These are phyloP conservation scores for Myotis planiceps DNA, from an alignment of 2,797 vertebrate genomes.

Conservation along the genomic window DNA sequence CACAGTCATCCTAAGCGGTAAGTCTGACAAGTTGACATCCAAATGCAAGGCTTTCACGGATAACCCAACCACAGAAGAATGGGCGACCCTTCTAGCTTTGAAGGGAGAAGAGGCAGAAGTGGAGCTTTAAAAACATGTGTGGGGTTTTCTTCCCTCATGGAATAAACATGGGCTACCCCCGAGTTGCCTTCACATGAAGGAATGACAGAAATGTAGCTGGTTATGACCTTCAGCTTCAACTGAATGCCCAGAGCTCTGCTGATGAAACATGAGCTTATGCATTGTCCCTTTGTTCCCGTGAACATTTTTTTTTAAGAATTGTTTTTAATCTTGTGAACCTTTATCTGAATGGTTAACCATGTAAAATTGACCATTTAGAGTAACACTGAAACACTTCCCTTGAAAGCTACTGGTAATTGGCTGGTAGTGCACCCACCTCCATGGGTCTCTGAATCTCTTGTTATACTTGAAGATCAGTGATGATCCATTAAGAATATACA, in stretches of 20 bases:
- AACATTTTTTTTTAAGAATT: background rate
- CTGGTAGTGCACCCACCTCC: background rate
- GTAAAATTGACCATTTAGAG: background rate
- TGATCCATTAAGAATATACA: constrained; percentile 6
- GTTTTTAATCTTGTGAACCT: background rate
- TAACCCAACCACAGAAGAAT: background rate
- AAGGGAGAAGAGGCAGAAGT: background rate
- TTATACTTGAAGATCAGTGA: constrained; percentile 8
- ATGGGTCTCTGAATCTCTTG: background rate
- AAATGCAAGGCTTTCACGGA: background rate
- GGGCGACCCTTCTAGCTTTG: background rate
- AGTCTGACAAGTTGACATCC: background rate
- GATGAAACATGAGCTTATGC: background rate
- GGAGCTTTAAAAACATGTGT: background rate
- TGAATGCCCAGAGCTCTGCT: background rate
- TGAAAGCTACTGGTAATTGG: background rate
- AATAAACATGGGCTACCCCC: background rate
- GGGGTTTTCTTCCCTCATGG: background rate
- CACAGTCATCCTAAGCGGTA: background rate
- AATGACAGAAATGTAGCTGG: background rate
- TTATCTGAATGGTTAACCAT: background rate
- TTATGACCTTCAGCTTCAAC: background rate
- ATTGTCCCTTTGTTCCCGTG: background rate
- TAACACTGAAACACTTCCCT: background rate
- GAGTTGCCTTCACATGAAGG: background rate